phyloP scores from a whole-genome alignment of 92 coral and sea anemone species.

The Epizoanthus illoricatus region DNA sequence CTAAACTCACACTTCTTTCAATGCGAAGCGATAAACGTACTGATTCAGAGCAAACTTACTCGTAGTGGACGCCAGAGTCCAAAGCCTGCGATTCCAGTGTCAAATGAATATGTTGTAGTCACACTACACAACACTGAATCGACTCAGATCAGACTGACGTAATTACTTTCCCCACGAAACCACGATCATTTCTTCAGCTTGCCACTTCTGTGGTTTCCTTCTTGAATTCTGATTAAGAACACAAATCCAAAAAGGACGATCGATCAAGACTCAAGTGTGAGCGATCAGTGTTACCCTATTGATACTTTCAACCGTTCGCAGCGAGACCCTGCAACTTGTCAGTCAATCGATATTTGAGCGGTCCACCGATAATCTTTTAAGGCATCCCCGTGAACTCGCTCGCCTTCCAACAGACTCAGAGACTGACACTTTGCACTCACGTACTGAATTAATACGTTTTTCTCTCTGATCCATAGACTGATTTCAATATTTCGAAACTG shows the following conservation, averaged over 20 bases:
- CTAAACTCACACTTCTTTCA: constrained; percentile 14
- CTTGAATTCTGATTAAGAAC: not conserved
- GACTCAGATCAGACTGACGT: not conserved
- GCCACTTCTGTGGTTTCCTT: constrained; percentile 5
- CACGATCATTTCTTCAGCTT: constrained; percentile 25
- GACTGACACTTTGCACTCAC: not conserved
- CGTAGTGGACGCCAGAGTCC: constrained; percentile 36
- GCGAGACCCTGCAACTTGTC: constrained; percentile 26
- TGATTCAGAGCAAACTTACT: constrained; percentile 3
- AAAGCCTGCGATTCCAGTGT: constrained; percentile 1
- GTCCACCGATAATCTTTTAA: constrained; percentile 16
- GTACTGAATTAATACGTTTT: not conserved
- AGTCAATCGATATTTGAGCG: constrained; percentile 45
- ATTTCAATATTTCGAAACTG: constrained; percentile 8
- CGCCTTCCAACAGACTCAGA: not conserved
- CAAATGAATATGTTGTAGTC: constrained; percentile 24
- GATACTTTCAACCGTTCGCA: not conserved
- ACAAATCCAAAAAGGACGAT: constrained; percentile 3
- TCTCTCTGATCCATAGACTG: constrained; percentile 12
- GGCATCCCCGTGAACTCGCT: constrained; percentile 21
- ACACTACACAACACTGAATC: constrained; percentile 34
- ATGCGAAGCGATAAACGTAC: constrained; percentile 12
- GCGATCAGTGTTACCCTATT: not conserved
- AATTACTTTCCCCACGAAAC: constrained; percentile 25
- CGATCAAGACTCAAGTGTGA: constrained; percentile 9